phyloP scores from a whole-genome alignment of 2,797 vertebrate genomes.

The Vultur gryphus region DNA sequence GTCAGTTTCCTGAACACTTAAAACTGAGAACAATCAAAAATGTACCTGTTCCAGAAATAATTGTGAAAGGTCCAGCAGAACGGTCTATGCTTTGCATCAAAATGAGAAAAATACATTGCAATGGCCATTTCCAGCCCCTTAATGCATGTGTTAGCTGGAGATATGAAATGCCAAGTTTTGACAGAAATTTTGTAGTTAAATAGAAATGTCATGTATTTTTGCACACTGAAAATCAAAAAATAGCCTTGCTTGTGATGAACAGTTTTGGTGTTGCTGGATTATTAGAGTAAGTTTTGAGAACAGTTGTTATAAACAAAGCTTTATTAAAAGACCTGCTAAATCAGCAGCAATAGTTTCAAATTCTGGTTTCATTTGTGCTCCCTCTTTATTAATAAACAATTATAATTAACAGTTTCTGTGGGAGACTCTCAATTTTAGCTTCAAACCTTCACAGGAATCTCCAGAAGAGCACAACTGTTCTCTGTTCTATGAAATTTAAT shows the following conservation, averaged over 20 bases:
- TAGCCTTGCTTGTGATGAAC: neutral
- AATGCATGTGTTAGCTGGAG: neutral
- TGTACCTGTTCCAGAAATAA: neutral
- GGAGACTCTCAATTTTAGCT: slow-evolving; percentile 45
- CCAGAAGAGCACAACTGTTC: slow-evolving; percentile 49
- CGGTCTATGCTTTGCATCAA: neutral
- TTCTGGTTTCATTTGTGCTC: slow-evolving; percentile 34
- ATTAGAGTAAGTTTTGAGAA: neutral
- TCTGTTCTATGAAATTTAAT: slow-evolving; percentile 59
- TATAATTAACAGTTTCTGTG: slow-evolving; percentile 58
- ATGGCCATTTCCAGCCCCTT: neutral
- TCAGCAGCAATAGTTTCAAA: slow-evolving; percentile 4
- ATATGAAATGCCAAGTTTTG: neutral
- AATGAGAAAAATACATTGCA: neutral
- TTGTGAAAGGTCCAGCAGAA: neutral
- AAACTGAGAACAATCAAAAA: neutral
- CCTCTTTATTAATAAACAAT: slow-evolving; percentile 52
- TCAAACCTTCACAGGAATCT: slow-evolving; percentile 56
- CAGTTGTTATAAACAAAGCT: neutral
- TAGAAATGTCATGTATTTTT: neutral
- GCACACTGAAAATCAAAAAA: neutral
- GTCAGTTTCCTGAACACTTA: neutral
- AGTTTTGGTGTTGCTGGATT: neutral
- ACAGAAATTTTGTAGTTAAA: neutral
- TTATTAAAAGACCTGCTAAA: neutral